Conservation (phyloP, 2,888 invertebrate species). For the Beris chalybata region DNA sequence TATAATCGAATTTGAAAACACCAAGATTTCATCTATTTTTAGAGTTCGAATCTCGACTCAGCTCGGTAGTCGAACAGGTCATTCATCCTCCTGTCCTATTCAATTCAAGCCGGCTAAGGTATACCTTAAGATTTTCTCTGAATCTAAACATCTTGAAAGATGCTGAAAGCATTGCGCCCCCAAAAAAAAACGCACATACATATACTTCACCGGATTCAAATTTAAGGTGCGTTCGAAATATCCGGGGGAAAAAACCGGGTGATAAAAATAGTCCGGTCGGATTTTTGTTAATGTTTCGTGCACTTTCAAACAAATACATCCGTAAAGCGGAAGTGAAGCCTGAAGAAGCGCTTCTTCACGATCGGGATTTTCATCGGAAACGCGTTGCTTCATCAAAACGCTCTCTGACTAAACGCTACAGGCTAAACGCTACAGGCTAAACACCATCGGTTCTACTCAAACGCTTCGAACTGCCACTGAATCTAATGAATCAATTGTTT, state of each 20-base stretch:
- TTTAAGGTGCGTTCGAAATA: no score
- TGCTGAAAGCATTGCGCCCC: no score
- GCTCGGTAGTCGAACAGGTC: constrained; percentile 18
- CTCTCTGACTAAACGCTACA: constrained; percentile 5
- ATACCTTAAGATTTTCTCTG: no score
- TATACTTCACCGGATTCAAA: no score
- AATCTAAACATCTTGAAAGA: no score
- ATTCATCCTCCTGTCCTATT: constrained; percentile 14
- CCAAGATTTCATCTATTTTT: constrained; percentile 26
- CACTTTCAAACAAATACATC: no score
- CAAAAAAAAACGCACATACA: no score
- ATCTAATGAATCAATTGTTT: constrained; percentile 27
- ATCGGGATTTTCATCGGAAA: constrained; percentile 25
- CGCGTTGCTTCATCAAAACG: constrained; percentile 8
- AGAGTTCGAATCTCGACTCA: constrained; percentile 18
- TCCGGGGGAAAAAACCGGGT: no score
- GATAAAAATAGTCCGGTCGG: no score
- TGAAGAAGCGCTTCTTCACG: constrained; percentile 19
- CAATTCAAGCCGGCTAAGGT: no score
- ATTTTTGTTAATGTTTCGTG: no score
- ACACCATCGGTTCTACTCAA: not conserved
- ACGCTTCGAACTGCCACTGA: constrained; percentile 8
- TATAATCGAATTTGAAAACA: not conserved
- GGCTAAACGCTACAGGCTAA: not conserved
- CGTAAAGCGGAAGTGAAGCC: constrained; percentile 25